These are phyloP conservation scores for Heteractis magnifica DNA, from an alignment of 92 coral and sea anemone species.

Conservation along the genomic window DNA sequence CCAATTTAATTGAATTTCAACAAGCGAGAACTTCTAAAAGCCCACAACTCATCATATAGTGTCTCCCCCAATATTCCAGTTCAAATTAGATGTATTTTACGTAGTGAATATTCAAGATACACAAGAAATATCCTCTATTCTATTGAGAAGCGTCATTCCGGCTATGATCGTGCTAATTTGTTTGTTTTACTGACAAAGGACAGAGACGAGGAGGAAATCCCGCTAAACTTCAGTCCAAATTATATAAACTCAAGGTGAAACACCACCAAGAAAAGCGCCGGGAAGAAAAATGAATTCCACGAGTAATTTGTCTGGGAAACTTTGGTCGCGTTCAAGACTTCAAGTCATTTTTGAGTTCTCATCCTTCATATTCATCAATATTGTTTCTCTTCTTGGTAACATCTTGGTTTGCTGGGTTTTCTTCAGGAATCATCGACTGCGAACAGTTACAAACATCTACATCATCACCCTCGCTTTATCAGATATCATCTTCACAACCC, in stretches of 20 bases:
- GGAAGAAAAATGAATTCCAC: not conserved
- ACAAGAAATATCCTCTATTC: not conserved
- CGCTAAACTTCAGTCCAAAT: not conserved
- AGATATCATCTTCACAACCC: conserved; percentile 47
- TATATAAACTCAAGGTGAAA: not conserved
- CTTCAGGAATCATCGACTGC: conserved; percentile 43
- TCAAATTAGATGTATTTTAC: not conserved
- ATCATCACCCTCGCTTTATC: conserved; percentile 54
- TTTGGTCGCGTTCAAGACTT: conserved; percentile 2
- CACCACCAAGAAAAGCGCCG: not conserved
- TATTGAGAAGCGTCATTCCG: not conserved
- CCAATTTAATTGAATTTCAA: not conserved
- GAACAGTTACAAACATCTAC: conserved; percentile 47
- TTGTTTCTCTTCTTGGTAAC: conserved; percentile 51
- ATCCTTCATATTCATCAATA: conserved; percentile 29
- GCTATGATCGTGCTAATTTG: not conserved
- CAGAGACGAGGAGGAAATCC: not conserved
- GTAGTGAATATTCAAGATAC: not conserved
- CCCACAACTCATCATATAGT: not conserved
- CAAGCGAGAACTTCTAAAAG: not conserved
- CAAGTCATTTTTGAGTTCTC: conserved; percentile 2
- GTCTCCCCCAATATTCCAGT: not conserved
- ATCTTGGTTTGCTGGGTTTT: conserved; percentile 49
- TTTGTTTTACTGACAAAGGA: not conserved
- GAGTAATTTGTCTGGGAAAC: not conserved